These are phyloP conservation scores for Phragmatobia fuliginosa DNA, from an alignment of 2,888 invertebrate species.

Conservation along the genomic window DNA sequence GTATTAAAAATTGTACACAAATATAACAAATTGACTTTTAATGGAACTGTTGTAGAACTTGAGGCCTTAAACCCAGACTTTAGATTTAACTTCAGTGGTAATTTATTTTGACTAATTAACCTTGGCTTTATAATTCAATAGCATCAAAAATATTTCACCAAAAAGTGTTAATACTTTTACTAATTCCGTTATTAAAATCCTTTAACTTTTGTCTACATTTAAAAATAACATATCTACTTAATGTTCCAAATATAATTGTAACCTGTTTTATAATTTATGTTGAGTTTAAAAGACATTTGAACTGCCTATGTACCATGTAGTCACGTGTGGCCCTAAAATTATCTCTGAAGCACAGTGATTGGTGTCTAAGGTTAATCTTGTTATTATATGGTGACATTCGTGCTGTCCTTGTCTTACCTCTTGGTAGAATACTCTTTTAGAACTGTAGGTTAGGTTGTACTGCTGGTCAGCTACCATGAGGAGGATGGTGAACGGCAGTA, in stretches of 20 bases:
- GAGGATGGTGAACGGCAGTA: conserved; percentile 87
- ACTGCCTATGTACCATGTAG: not conserved
- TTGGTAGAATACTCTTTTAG: conserved; percentile 82
- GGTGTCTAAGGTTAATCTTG: conserved; percentile 15
- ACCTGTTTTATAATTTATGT: not conserved
- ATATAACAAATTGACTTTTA: not conserved
- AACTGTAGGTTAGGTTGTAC: conserved; percentile 85
- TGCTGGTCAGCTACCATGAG: conserved; percentile 88
- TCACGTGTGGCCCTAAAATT: not conserved
- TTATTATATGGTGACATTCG: conserved; percentile 11
- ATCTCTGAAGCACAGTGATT: not conserved
- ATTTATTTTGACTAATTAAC: not conserved
- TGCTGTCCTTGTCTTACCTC: conserved; percentile 72
- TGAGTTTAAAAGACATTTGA: not conserved
- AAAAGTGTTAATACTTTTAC: not conserved
- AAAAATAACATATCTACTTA: not conserved
- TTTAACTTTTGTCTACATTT: not conserved
- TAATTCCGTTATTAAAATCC: not conserved
- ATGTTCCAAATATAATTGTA: too few species aligned
- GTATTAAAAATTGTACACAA: not conserved
- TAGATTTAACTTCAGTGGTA: not conserved
- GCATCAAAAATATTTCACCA: not conserved
- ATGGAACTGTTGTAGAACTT: not conserved
- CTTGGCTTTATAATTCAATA: not conserved
- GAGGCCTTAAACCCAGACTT: not conserved